phyloP scores from a whole-genome alignment of 1,140 invertebrate genomes.

The Paraescarpia echinospica region DNA sequence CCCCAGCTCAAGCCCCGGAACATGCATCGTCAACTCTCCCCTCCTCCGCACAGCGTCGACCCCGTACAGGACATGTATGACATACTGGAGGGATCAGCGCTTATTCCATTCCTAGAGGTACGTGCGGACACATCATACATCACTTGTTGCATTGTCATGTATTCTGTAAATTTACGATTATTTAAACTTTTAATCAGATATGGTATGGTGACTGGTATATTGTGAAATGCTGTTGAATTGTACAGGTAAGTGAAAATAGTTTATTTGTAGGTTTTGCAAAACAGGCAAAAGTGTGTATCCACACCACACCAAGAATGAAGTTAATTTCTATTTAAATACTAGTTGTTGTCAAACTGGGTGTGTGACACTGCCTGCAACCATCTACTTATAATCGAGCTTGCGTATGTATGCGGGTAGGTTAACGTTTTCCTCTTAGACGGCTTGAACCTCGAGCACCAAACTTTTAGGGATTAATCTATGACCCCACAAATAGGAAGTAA shows the following conservation, averaged over 20 bases:
- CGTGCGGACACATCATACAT: constrained; percentile 23
- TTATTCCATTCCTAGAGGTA: constrained; percentile 52
- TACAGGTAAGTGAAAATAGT: not conserved
- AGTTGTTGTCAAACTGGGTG: not conserved
- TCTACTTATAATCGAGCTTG: no score
- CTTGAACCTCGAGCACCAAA: no score
- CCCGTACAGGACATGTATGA: constrained; percentile 46
- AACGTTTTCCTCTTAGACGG: no score
- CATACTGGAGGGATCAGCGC: constrained; percentile 47
- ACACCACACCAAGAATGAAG: not conserved
- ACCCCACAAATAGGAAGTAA: no score
- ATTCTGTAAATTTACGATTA: not conserved
- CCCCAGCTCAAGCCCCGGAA: constrained; percentile 41
- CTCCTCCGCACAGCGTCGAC: constrained; percentile 33
- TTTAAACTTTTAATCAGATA: not conserved
- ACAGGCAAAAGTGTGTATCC: not conserved
- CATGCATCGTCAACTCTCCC: not conserved
- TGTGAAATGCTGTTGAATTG: not conserved
- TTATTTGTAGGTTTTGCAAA: not conserved
- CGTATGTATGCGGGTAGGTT: no score
- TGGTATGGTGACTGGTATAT: not conserved
- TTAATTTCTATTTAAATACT: not conserved
- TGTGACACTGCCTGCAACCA: not conserved
- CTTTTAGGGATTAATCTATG: no score
- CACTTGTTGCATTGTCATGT: not conserved